Conservation (phyloP, 2,113 vertebrate genomes). For the Sinocyclocheilus grahami region DNA sequence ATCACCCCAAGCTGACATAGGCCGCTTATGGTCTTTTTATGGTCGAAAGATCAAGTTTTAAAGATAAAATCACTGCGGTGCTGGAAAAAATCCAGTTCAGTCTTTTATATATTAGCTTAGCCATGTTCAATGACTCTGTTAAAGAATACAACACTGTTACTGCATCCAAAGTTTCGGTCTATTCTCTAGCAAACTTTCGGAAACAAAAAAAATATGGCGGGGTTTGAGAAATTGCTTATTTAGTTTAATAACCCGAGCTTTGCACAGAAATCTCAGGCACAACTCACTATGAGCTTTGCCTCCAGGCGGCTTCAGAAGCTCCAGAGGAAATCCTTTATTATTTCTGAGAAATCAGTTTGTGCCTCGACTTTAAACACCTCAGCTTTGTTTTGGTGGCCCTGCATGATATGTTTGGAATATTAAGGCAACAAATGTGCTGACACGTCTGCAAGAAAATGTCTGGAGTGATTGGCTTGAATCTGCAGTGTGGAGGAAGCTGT, state of each 20-base stretch:
- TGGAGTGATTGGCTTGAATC: not conserved
- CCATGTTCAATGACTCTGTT: not conserved
- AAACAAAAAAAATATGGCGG: not conserved
- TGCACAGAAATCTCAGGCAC: constrained; percentile 4
- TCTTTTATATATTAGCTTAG: constrained; percentile 6
- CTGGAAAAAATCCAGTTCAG: not conserved
- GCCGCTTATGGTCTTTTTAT: constrained; percentile 5
- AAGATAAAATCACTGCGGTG: constrained; percentile 13
- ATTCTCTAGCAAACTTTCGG: constrained; percentile 12
- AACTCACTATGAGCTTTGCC: constrained; percentile 16
- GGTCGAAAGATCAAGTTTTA: not conserved
- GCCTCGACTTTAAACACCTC: constrained; percentile 20
- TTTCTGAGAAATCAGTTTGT: constrained; percentile 34
- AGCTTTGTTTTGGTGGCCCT: constrained; percentile 16
- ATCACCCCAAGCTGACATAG: constrained; percentile 9
- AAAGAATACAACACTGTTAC: not conserved
- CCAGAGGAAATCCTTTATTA: constrained; percentile 19
- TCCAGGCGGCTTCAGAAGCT: constrained; percentile 1
- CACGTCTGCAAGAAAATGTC: not conserved
- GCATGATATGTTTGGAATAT: constrained; percentile 12
- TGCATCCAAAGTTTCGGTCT: not conserved
- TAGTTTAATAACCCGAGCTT: constrained; percentile 33
- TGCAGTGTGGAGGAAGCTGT: not conserved
- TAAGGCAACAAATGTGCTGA: constrained; percentile 2
- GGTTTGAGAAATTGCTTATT: constrained; percentile 20